Percentiles rank a stretch among this genome's conserved stretches.
Conservation (phyloP, 2,888 invertebrate genomes). For the Ditylenchus weischeri region DNA sequence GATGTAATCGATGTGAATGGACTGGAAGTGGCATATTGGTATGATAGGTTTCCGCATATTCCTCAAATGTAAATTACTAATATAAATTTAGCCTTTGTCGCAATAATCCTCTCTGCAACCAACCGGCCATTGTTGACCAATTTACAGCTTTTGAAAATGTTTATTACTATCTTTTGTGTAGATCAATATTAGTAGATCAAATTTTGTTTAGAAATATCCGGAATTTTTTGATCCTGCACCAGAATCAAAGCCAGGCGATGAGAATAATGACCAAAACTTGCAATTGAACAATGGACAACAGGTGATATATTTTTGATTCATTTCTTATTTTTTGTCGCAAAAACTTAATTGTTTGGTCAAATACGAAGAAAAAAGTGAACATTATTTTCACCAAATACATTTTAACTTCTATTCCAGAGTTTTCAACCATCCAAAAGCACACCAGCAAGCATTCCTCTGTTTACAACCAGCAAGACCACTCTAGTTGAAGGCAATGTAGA, state of each 20-base stretch:
- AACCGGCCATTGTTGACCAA: conserved; percentile 47
- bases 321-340: too few relatives aligned
- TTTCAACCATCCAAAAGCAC: too few relatives aligned
- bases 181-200: neutral
- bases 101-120: conserved; percentile 39
- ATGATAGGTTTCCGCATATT: neutral
- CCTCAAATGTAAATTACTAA: too few relatives aligned
- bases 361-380: too few relatives aligned
- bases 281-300: too few relatives aligned
- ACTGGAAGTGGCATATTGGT: conserved; percentile 48
- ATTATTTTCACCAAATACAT: too few relatives aligned
- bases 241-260: neutral
- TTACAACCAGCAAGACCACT: too few relatives aligned
- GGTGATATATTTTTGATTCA: too few relatives aligned
- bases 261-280: neutral
- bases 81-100: conserved; percentile 16
- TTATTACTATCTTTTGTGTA: neutral
- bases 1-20: conserved; percentile 46
- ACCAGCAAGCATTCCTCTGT: neutral
- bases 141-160: conserved; percentile 50
- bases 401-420: too few relatives aligned
- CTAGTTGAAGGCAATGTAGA: too few relatives aligned
- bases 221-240: conserved; percentile 23
- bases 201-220: conserved; percentile 21
- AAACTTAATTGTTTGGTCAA: too few relatives aligned